Evolutionary conservation across 2,888 invertebrate genomes (phyloP).

Genomic region (Thecophora atra): DNA sequence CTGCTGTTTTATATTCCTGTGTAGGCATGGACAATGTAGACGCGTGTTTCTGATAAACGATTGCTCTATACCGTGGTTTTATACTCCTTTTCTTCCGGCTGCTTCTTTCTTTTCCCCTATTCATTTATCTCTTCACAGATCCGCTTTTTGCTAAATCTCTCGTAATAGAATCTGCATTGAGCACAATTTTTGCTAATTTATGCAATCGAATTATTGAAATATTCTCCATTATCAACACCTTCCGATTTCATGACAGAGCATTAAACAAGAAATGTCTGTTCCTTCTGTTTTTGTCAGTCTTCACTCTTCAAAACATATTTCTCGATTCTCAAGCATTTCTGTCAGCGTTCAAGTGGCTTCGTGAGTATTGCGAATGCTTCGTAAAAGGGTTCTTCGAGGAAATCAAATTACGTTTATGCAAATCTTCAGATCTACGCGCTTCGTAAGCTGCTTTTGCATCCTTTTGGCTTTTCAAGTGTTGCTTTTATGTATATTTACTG

Average conservation of each 20-base stretch:
- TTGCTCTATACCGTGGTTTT: conserved; percentile 8
- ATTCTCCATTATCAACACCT: conserved; percentile 13
- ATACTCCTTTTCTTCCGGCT: background rate
- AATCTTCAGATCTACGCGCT: background rate
- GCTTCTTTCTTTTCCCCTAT: background rate
- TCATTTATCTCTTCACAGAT: background rate
- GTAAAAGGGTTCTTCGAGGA: conserved; percentile 16
- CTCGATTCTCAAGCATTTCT: conserved; percentile 24
- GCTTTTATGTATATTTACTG: background rate
- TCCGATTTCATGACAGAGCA: background rate
- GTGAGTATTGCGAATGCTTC: conserved; percentile 12
- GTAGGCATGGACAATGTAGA: background rate
- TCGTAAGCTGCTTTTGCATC: too few relatives aligned
- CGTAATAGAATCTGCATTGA: background rate
- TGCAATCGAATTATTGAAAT: conserved; percentile 28
- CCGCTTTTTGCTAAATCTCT: background rate
- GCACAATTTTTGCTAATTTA: conserved; percentile 26
- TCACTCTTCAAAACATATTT: background rate
- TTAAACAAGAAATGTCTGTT: conserved; percentile 17
- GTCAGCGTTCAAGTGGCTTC: conserved; percentile 6
- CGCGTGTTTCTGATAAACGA: conserved; percentile 8
- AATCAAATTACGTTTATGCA: conserved; percentile 27
- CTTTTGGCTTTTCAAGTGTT: background rate
- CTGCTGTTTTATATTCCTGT: background rate
- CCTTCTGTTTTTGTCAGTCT: background rate